Evolutionary conservation across 2,113 vertebrate genomes (phyloP).

Genomic region (Peucedramus taeniatus): DNA sequence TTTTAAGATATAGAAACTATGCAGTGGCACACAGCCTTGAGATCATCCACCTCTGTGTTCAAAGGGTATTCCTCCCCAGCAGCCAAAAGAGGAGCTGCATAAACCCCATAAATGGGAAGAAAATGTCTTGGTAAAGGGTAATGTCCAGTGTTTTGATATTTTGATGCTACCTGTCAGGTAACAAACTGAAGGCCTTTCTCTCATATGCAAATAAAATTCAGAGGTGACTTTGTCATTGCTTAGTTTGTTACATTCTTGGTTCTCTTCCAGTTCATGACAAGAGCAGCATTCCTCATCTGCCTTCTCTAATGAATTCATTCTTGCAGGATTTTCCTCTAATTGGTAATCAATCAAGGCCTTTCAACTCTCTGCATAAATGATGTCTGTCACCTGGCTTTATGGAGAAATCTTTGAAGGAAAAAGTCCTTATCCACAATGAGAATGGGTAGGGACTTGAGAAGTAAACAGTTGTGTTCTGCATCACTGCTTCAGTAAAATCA

Average conservation of each 20-base stretch:
- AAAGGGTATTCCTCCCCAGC: not conserved
- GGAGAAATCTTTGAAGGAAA: not conserved
- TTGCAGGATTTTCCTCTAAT: not conserved
- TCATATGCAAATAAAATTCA: not conserved
- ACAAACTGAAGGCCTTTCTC: not conserved
- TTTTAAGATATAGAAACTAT: not conserved
- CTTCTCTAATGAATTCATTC: not conserved
- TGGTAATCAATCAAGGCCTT: not conserved
- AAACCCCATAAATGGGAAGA: not conserved
- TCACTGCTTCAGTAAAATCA: not conserved
- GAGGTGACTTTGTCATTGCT: not conserved
- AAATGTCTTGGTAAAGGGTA: not conserved
- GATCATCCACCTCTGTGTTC: not conserved
- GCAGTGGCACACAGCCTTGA: not conserved
- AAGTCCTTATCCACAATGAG: not conserved
- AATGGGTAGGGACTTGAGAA: not conserved
- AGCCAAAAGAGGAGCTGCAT: not conserved
- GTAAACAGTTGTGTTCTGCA: not conserved
- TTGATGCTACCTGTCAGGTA: not conserved
- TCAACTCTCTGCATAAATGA: not conserved
- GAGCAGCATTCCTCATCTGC: not conserved
- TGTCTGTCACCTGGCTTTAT: not conserved
- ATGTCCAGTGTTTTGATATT: not conserved
- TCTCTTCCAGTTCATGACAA: not conserved
- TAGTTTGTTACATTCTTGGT: not conserved